A percentile compares a stretch with the other conserved stretches of the same genome.
Conservation (phyloP, 1,140 invertebrate species). For the Tetramorium alpestre region DNA sequence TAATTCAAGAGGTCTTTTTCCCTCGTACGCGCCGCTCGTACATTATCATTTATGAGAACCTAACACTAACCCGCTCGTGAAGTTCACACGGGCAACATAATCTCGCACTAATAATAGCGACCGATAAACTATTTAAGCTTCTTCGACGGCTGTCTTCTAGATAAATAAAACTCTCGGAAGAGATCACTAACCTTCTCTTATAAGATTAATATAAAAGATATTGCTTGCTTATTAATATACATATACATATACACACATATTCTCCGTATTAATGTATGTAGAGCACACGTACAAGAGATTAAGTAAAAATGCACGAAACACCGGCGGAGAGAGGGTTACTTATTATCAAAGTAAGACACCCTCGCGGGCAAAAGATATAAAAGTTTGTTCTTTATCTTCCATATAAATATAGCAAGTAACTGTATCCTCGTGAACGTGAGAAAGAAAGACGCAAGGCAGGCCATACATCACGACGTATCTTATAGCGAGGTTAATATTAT, state of each 20-base stretch:
- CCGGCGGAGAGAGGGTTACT: conserved; percentile 3
- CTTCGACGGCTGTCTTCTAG: conserved; percentile 18
- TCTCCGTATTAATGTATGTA: no score
- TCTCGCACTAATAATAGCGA: conserved; percentile 54
- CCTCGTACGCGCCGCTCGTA: background rate
- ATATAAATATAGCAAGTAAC: conserved; percentile 9
- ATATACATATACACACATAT: background rate
- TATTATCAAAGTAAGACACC: conserved; percentile 31
- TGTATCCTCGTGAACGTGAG: background rate
- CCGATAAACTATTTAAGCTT: conserved; percentile 56
- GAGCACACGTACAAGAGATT: background rate
- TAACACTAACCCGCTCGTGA: conserved; percentile 24
- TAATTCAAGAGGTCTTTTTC: conserved; percentile 38
- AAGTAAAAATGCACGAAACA: background rate
- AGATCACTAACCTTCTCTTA: conserved; percentile 26
- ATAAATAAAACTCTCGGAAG: conserved; percentile 49
- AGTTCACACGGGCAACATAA: conserved; percentile 43
- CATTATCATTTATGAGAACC: conserved; percentile 38
- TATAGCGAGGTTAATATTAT: conserved; percentile 37
- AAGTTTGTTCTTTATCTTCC: conserved; percentile 40
- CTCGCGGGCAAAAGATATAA: background rate
- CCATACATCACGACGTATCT: conserved; percentile 15
- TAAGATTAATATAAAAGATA: conserved; percentile 1
- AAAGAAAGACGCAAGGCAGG: background rate
- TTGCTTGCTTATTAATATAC: background rate